These are phyloP conservation scores for Turritopsis dohrnii DNA, from an alignment of 30 jellyfish, hydroid and myxozoan species.

Conservation along the genomic window DNA sequence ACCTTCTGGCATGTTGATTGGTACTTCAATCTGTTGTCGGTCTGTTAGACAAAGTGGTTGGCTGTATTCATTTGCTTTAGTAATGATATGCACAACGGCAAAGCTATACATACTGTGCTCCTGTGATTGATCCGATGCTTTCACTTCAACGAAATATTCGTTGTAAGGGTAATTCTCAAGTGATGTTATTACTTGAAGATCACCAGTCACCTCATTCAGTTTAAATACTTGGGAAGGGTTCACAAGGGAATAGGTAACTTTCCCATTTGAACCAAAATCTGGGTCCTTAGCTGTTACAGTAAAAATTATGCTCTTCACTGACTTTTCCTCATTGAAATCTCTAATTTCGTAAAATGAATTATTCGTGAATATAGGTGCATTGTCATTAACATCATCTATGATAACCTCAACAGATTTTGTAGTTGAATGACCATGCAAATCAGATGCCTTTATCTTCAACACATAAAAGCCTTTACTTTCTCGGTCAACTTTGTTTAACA, in stretches of 20 bases:
- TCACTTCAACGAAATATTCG: constrained; percentile 25
- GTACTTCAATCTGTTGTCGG: constrained; percentile 30
- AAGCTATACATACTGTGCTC: constrained; percentile 17
- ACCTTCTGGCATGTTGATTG: constrained; percentile 29
- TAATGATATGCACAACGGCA: constrained; percentile 45
- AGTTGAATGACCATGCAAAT: not conserved
- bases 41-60: constrained; percentile 74
- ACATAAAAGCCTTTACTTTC: not conserved
- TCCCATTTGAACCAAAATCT: constrained; percentile 67
- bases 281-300: constrained; percentile 69
- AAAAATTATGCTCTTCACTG: constrained; percentile 30
- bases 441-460: constrained; percentile 25
- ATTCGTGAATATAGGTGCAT: constrained; percentile 62
- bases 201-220: constrained; percentile 26
- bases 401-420: constrained; percentile 43
- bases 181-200: constrained; percentile 4
- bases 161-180: constrained; percentile 10
- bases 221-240: constrained; percentile 21
- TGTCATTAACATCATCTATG: constrained; percentile 67
- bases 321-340: constrained; percentile 56
- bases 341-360: constrained; percentile 42
- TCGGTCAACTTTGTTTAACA: constrained; percentile 13
- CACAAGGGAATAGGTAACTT: constrained; percentile 35
- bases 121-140: constrained; percentile 28
- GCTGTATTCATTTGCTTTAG: constrained; percentile 49